These are phyloP conservation scores for Trisateles emortualis DNA, from an alignment of 2,888 invertebrate species.

Conservation along the genomic window DNA sequence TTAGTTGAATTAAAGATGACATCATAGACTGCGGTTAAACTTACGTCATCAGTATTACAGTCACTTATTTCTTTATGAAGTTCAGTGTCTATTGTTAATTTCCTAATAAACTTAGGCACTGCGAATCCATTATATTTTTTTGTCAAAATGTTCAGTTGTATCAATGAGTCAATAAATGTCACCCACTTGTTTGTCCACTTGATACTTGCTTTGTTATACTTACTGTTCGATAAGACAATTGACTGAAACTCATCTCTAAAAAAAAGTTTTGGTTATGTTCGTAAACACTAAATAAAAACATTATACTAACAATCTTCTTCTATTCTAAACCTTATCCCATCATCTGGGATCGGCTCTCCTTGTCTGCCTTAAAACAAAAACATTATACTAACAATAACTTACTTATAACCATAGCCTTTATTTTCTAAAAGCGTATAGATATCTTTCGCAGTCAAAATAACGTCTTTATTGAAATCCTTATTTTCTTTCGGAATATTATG, in stretches of 20 bases:
- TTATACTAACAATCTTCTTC: no score
- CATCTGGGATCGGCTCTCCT: no score
- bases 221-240: neutral
- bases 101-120: neutral
- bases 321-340: no score
- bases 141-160: neutral
- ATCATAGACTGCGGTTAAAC: neutral
- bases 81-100: neutral
- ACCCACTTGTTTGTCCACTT: neutral
- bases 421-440: neutral
- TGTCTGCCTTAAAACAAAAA: no score
- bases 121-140: neutral
- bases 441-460: neutral
- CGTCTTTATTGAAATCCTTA: neutral
- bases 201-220: neutral
- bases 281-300: no score
- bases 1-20: neutral
- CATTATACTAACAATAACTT: no score
- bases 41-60: neutral
- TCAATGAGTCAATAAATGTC: neutral
- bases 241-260: neutral
- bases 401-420: neutral
- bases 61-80: neutral
- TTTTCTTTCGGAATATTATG: neutral
- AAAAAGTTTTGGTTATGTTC: neutral